These are phyloP conservation scores for Elysia crispata DNA, from an alignment of 2,888 invertebrate species.

Conservation along the genomic window DNA sequence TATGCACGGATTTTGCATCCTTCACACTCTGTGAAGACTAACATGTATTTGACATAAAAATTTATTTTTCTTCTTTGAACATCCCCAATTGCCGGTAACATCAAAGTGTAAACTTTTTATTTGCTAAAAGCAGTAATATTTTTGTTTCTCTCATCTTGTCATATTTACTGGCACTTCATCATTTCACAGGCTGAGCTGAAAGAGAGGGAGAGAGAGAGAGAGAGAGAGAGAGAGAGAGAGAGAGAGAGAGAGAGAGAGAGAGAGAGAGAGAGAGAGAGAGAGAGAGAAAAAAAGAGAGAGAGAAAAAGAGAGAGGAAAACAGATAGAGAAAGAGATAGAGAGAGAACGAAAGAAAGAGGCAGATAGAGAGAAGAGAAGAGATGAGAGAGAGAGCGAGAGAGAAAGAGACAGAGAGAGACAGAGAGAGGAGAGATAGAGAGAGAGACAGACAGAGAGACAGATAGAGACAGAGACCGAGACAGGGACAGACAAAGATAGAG, in stretches of 20 bases:
- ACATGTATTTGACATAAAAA: too few relatives aligned
- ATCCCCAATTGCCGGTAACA: too few relatives aligned
- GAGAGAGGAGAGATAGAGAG: slow-evolving; percentile 2
- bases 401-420: not conserved
- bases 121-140: too few relatives aligned
- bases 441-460: not conserved
- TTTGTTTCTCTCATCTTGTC: too few relatives aligned
- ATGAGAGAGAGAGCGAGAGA: slow-evolving; percentile 15
- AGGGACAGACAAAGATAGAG: not conserved
- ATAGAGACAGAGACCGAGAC: not conserved
- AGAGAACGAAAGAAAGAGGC: not conserved
- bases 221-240: slow-evolving; percentile 32
- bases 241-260: slow-evolving; percentile 29
- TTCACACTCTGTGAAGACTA: too few relatives aligned
- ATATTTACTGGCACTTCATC: too few relatives aligned
- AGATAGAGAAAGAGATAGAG: slow-evolving; percentile 1
- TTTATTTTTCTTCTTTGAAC: too few relatives aligned
- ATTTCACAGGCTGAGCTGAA: too few relatives aligned
- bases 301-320: slow-evolving; percentile 5
- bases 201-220: slow-evolving; percentile 11
- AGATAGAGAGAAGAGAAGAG: slow-evolving; percentile 2
- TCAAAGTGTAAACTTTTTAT: too few relatives aligned
- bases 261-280: slow-evolving; percentile 15
- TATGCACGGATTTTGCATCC: too few relatives aligned
- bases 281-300: slow-evolving; percentile 28